Evolutionary conservation across 2,888 invertebrate species (phyloP), one percentile per base, ranked within the genome.

Genomic region (Andrena chrysosceles): DNA sequence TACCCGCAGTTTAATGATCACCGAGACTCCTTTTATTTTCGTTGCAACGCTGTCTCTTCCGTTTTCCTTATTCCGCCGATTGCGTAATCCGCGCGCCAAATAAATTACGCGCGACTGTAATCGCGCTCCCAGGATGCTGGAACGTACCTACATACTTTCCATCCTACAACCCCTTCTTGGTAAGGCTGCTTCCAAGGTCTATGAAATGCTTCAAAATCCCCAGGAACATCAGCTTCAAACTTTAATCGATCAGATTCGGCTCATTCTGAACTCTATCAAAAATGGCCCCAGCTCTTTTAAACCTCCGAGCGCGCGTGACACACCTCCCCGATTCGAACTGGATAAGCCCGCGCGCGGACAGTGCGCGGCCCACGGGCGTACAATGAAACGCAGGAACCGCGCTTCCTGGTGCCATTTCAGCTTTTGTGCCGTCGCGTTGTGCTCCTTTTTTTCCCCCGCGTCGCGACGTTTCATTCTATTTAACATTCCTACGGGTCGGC

Each of bases 361-460:
- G 77, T 77, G 69, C 54, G 82, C 70, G 67, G 79, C 62, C 67
- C 60, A 42, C 71, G 48, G 42, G n/a, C 56, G 23, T 60, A 69
- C 83, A 81, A 76, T 83, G 69, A 70, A 62, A 62, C 35, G 67
- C 83, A 83, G 83, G 83, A 83, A 83, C 70, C 74, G 68, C 83
- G 83, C 83, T 83, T 83, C 83, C 83, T 83, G 83, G 63, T 74
- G 74, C 77, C 77, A 64, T 83, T 83, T 74, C 66, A 77, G 33
- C 74, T 67, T 77, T 77, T 74, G 77, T 72, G 49, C 52, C 69
- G 69, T 59, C 73, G 68, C 35, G 35, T 26, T 56, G 20, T 5
- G 10, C 23, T 23, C 13, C 4, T 35, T 31, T 35, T 31, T 64
- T 64, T 59, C 73, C 33, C 20, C n/a, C 62, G 69, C 23, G 62